Conservation (phyloP, 2,113 vertebrate species). For the Macrotis lagotis region DNA sequence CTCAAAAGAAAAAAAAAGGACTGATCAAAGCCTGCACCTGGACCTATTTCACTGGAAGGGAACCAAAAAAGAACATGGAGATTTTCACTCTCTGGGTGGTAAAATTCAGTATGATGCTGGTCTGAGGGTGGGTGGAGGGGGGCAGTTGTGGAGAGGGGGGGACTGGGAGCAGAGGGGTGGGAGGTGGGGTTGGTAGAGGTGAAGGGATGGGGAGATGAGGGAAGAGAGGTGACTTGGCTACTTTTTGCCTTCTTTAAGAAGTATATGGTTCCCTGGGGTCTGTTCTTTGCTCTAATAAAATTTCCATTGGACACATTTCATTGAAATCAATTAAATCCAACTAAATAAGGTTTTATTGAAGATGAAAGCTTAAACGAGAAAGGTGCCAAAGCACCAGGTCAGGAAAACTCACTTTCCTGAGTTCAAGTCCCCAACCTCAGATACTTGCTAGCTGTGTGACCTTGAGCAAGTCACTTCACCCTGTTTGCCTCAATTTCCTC, state of each 20-base stretch:
- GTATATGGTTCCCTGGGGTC: background rate
- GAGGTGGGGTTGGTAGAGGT: too few relatives aligned
- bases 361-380: background rate
- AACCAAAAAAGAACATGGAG: background rate
- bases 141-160: too few relatives aligned
- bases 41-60: background rate
- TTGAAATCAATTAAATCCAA: background rate
- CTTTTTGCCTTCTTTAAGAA: background rate
- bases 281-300: background rate
- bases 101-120: background rate
- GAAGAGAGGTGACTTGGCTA: background rate
- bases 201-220: too few relatives aligned
- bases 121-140: too few relatives aligned
- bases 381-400: background rate
- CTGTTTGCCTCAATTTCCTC: too few relatives aligned
- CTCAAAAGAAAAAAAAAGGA: background rate
- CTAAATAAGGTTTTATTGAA: background rate
- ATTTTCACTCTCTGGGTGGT: background rate
- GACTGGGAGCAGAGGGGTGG: too few relatives aligned
- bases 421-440: too few relatives aligned
- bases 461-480: too few relatives aligned
- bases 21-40: background rate
- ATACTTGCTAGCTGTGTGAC: too few relatives aligned
- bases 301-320: background rate
- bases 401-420: too few relatives aligned